phyloP scores from a whole-genome alignment of 1,140 invertebrate genomes.

The Trinorchestia longiramus region DNA sequence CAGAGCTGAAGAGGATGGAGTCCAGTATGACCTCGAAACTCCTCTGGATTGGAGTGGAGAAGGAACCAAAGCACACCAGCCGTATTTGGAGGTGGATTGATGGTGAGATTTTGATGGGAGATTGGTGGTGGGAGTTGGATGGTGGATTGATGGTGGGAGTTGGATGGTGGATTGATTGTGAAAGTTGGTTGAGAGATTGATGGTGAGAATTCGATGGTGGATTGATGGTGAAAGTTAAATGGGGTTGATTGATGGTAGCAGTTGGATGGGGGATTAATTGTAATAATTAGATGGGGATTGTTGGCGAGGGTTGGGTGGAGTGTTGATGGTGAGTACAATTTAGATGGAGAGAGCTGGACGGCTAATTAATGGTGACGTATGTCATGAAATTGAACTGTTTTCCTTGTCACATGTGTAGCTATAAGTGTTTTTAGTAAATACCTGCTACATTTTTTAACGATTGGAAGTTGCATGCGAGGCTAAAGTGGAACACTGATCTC shows the following conservation, averaged over 20 bases:
- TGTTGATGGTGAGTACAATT: conserved; percentile 85
- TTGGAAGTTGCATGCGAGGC: too few relatives aligned
- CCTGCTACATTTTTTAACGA: too few relatives aligned
- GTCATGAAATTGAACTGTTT: too few relatives aligned
- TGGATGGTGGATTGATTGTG: conserved; percentile 79
- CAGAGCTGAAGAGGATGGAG: conserved; percentile 83
- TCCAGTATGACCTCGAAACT: conserved; percentile 84
- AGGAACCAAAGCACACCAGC: conserved; percentile 84
- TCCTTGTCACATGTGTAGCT: too few relatives aligned
- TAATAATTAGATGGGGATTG: conserved; percentile 71
- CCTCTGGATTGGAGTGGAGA: conserved; percentile 91
- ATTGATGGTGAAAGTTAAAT: conserved; percentile 88
- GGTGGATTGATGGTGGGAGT: conserved; percentile 87
- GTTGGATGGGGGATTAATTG: conserved; percentile 73
- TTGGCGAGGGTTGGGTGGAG: conserved; percentile 92
- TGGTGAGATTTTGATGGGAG: conserved; percentile 77
- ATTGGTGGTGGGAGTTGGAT: conserved; percentile 88
- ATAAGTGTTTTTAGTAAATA: too few relatives aligned
- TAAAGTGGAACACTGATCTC: too few relatives aligned
- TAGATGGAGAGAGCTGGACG: conserved; percentile 87
- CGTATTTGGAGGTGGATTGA: conserved; percentile 92
- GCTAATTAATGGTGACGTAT: conserved; percentile 89
- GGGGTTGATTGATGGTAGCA: conserved; percentile 89
- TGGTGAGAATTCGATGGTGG: conserved; percentile 77
- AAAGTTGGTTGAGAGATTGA: conserved; percentile 93